phyloP scores from a whole-genome alignment of 2,113 vertebrate species.

The Channa maculata region DNA sequence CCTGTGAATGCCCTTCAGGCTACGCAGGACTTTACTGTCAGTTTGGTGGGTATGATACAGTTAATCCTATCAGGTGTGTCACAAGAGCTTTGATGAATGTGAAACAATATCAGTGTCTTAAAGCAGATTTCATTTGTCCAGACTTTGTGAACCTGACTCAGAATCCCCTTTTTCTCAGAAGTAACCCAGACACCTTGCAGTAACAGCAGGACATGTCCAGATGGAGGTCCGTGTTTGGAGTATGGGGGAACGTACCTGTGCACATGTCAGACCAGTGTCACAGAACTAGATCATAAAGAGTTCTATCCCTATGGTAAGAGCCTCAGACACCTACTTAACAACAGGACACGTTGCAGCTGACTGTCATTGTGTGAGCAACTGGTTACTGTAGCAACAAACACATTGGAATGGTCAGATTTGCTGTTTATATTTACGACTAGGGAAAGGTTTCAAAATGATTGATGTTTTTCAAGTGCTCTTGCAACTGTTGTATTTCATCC shows the following conservation, averaged over 20 bases:
- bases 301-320: conserved; percentile 84
- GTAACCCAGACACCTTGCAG: conserved; percentile 94
- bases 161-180: conserved; percentile 79
- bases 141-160: conserved; percentile 4
- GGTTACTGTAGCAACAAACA: conserved; percentile 56
- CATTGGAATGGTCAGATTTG: conserved; percentile 34
- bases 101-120: not conserved
- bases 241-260: conserved; percentile 94
- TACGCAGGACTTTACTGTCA: conserved; percentile 95
- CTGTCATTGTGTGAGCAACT: conserved; percentile 32
- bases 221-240: conserved; percentile 94
- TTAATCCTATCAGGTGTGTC: conserved; percentile 54
- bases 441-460: conserved; percentile 40
- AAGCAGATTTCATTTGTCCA: not conserved
- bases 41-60: conserved; percentile 87
- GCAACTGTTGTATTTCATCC: conserved; percentile 17
- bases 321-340: conserved; percentile 48
- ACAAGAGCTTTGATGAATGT: conserved; percentile 34
- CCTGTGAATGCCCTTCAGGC: conserved; percentile 92
- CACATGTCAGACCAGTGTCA: conserved; percentile 88
- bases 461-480: conserved; percentile 6
- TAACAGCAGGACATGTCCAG: conserved; percentile 91
- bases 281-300: conserved; percentile 84
- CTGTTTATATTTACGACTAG: conserved; percentile 22
- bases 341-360: conserved; percentile 23